Evolutionary conservation across 2,888 invertebrate genomes (phyloP), one percentile per base, ranked within the genome.

Genomic region (Lepidochrysops patricia): DNA sequence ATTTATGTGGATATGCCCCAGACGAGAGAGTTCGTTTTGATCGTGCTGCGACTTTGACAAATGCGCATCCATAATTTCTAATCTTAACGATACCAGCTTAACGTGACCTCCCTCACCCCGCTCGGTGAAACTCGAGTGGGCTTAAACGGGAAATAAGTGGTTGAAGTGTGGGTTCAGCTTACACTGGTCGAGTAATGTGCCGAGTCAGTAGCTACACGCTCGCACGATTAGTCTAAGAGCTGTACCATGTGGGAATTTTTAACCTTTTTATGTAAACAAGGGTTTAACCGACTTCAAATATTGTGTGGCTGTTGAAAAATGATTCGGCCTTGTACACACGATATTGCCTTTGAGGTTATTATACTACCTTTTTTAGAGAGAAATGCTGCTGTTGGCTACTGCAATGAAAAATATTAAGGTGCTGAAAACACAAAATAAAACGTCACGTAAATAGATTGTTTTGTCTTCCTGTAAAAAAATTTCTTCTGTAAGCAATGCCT

Each of bases 121-220:
- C 62, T 54, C 6, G 29, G 26, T n/a, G 13, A 23, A 52, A 43
- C 12, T 59, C 58, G 60, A 37, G 49, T 58, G 68, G 62, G 63
- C 52, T 37, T 60, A 35, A 52, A 5, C 50, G 54, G 57, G 9
- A 32, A 9, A 13, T 12, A 63, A 59, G 29, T 49, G 48, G 34
- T 50, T 58, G 26, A 13, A 29, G 50, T 50, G 34, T 15, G 50
- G 26, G 49, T 4, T 49, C 58, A 26, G 5, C 19, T 34, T 69
- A 70, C 12, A 64, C 57, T 79, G 76, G 81, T 68, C 69, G 71
- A 70, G 76, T 73, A 76, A 82, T 82, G 80, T 82, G 81, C 80
- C 76, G 75, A 79, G 81, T 83, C 81, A 81, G 80, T 68, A 77
- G 79, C 77, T 81, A 82, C 80, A 81, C 81, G 76, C 79, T 77